Evolutionary conservation across 2,797 vertebrate genomes (phyloP).

Genomic region (Danio kyathit): DNA sequence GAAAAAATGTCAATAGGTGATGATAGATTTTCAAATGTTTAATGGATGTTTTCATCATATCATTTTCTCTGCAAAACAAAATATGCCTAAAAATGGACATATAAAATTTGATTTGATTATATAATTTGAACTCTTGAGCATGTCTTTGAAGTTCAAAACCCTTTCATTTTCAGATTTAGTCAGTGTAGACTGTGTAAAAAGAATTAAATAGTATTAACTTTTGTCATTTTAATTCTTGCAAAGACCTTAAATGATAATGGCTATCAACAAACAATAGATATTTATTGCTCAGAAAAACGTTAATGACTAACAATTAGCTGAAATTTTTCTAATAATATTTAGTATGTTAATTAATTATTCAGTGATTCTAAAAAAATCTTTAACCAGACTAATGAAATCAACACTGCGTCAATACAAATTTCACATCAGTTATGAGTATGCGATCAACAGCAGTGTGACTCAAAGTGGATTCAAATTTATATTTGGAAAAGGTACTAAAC

Average conservation of each 20-base stretch:
- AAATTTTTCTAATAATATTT: background rate
- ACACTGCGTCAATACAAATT: background rate
- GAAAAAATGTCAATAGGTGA: background rate
- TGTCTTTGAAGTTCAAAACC: background rate
- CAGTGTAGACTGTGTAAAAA: background rate
- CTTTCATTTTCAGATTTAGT: background rate
- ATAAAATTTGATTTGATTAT: background rate
- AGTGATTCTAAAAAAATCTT: background rate
- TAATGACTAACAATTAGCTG: background rate
- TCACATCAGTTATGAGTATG: background rate
- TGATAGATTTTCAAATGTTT: background rate
- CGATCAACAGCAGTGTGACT: conserved; percentile 35
- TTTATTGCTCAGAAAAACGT: background rate
- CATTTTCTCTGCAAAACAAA: background rate
- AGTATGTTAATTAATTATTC: background rate
- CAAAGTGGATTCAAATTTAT: conserved; percentile 27
- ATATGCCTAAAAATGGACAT: background rate
- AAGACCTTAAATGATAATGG: background rate
- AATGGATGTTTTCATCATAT: background rate
- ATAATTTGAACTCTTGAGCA: background rate
- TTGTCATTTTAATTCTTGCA: background rate
- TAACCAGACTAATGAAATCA: background rate
- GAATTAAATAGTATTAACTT: background rate
- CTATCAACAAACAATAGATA: background rate
- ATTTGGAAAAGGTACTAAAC: conserved; percentile 51